These are phyloP conservation scores for Karalla daura DNA, from an alignment of 2,797 vertebrate genomes.

Conservation along the genomic window DNA sequence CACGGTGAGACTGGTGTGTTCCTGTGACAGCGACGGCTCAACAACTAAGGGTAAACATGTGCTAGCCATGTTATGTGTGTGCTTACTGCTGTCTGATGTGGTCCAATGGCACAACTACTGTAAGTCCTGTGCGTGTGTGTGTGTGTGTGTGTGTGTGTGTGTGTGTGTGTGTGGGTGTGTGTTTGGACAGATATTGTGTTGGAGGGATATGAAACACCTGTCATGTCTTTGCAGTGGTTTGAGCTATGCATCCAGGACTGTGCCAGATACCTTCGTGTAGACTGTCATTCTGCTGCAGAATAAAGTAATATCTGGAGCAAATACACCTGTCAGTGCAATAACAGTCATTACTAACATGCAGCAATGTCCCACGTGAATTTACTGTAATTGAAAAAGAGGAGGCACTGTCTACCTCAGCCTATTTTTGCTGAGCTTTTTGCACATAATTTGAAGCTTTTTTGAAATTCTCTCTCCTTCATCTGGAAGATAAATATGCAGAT, in stretches of 20 bases:
- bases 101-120: constrained; percentile 23
- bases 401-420: constrained; percentile 2
- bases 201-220: constrained; percentile 62
- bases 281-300: constrained; percentile 41
- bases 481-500: constrained; percentile 63
- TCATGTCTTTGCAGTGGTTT: constrained; percentile 48
- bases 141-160: constrained; percentile 1
- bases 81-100: constrained; percentile 50
- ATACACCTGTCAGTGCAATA: constrained; percentile 31
- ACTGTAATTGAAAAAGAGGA: constrained; percentile 13
- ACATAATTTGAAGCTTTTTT: constrained; percentile 41
- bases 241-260: constrained; percentile 25
- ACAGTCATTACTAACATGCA: constrained; percentile 17
- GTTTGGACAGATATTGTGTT: no score
- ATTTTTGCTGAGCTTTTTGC: constrained; percentile 26
- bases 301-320: constrained; percentile 34
- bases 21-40: constrained; percentile 53
- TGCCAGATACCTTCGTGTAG: constrained; percentile 45
- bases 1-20: constrained; percentile 43
- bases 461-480: constrained; percentile 45
- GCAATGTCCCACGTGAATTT: constrained; percentile 26
- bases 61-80: constrained; percentile 48
- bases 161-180: constrained; percentile 3
- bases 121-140: background rate
- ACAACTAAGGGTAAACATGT: constrained; percentile 58